phyloP scores from a whole-genome alignment of 2,888 invertebrate genomes.

The Conistra vaccinii region DNA sequence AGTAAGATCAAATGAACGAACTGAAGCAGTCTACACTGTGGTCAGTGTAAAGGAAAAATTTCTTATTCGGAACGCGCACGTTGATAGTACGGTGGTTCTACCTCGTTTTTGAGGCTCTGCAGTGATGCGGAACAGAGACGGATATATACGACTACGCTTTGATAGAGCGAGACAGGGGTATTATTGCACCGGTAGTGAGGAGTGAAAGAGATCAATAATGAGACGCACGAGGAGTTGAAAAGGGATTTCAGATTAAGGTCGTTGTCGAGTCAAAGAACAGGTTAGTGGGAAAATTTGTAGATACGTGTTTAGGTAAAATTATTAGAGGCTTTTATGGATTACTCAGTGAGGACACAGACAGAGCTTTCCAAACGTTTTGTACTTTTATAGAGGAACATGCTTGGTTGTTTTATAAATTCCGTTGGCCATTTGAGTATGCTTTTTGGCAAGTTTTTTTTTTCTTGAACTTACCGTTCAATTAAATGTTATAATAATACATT shows the following conservation, averaged over 20 bases:
- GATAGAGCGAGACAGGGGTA: slow-evolving; percentile 77
- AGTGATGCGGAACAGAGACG: slow-evolving; percentile 85
- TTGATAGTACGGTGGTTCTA: slow-evolving; percentile 85
- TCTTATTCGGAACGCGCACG: slow-evolving; percentile 85
- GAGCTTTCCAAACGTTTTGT: not conserved
- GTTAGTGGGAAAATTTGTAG: slow-evolving; percentile 79
- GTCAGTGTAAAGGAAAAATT: slow-evolving; percentile 82
- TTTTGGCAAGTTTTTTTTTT: no score
- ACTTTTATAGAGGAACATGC: not conserved
- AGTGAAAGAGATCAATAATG: slow-evolving; percentile 91
- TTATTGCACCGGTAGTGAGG: slow-evolving; percentile 91
- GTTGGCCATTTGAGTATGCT: no score
- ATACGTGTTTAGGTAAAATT: slow-evolving; percentile 56
- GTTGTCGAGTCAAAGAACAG: slow-evolving; percentile 89
- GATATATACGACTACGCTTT: slow-evolving; percentile 66
- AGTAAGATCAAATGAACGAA: slow-evolving; percentile 65
- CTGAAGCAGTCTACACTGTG: slow-evolving; percentile 76
- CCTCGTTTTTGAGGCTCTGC: slow-evolving; percentile 90
- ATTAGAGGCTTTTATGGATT: not conserved
- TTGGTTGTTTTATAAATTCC: not conserved
- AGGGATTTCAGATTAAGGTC: slow-evolving; percentile 91
- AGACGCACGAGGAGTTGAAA: slow-evolving; percentile 91
- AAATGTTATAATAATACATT: no score
- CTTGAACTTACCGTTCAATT: no score
- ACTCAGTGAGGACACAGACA: slow-evolving; percentile 38